These are phyloP conservation scores for Chaetops frenatus DNA, from an alignment of 2,113 vertebrate species.

Conservation along the genomic window DNA sequence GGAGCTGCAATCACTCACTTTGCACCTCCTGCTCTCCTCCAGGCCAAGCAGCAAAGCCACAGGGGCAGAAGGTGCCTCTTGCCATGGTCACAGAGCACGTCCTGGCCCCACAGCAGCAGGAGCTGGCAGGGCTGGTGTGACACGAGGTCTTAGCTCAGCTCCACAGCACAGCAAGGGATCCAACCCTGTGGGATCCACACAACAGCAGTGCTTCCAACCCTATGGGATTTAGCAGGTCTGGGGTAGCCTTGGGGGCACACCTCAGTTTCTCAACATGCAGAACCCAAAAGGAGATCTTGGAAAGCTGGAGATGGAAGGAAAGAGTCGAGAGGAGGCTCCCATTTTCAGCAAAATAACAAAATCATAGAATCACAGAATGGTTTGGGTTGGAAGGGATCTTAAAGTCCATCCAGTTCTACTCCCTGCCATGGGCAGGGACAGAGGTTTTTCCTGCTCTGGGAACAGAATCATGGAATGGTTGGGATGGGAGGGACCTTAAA, in stretches of 20 bases:
- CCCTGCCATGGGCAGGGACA: background rate
- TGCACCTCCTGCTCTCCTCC: background rate
- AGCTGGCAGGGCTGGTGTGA: background rate
- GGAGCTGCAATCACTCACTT: background rate
- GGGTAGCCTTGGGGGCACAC: background rate
- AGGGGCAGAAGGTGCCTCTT: background rate
- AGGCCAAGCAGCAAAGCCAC: background rate
- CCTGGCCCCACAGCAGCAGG: background rate
- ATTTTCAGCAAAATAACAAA: background rate
- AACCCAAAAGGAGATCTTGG: background rate
- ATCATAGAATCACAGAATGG: background rate
- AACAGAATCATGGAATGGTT: too few relatives aligned
- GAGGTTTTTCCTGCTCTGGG: too few relatives aligned
- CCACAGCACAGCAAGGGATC: too few relatives aligned
- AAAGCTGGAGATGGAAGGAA: background rate
- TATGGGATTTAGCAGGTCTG: accelerated
- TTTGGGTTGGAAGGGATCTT: background rate
- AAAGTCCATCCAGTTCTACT: accelerated
- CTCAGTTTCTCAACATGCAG: background rate
- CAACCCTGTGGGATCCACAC: accelerated
- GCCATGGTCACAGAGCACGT: background rate
- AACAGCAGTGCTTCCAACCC: background rate
- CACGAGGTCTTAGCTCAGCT: background rate
- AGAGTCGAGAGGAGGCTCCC: background rate
- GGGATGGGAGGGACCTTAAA: too few relatives aligned